Percentiles rank a stretch among this genome's conserved stretches.
Evolutionary conservation across 2,888 invertebrate genomes (phyloP).

Genomic region (Phlogophora meticulosa): DNA sequence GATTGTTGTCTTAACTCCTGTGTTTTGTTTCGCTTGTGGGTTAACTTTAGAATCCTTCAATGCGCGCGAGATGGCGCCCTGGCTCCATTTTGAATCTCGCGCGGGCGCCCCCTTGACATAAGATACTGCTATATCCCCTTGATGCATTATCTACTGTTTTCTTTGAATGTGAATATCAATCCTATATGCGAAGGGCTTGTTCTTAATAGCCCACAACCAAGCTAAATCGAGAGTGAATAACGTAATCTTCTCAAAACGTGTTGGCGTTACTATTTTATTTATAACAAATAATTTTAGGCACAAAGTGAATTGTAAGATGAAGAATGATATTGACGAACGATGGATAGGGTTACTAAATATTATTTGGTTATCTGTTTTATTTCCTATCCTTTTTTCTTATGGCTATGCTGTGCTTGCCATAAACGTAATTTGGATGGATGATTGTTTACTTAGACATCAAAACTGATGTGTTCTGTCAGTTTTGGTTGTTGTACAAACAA

Average conservation of each 20-base stretch:
- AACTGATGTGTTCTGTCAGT: neutral
- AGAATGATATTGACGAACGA: slow-evolving; percentile 33
- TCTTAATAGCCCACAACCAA: neutral
- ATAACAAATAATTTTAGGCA: slow-evolving; percentile 35
- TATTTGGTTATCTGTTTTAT: slow-evolving; percentile 32
- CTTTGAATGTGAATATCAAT: neutral
- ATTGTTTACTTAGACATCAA: neutral
- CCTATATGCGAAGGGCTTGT: neutral
- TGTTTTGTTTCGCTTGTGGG: too few species aligned
- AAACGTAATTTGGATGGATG: neutral
- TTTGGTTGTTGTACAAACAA: neutral
- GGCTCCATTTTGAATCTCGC: too few species aligned
- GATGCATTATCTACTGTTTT: too few species aligned
- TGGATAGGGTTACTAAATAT: slow-evolving; percentile 44
- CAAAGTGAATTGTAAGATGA: slow-evolving; percentile 8
- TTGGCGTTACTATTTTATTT: neutral
- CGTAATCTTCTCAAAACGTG: neutral
- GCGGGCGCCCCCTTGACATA: too few species aligned
- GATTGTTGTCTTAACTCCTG: too few species aligned
- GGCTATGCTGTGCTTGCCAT: neutral
- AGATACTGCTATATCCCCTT: too few species aligned
- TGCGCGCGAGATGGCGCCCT: too few species aligned
- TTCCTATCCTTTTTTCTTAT: neutral
- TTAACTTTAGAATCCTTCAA: too few species aligned
- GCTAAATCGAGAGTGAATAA: neutral